Percentiles rank a stretch among this genome's conserved stretches.
Evolutionary conservation across 2,113 vertebrate genomes (phyloP).

Genomic region (Asarcornis scutulata): DNA sequence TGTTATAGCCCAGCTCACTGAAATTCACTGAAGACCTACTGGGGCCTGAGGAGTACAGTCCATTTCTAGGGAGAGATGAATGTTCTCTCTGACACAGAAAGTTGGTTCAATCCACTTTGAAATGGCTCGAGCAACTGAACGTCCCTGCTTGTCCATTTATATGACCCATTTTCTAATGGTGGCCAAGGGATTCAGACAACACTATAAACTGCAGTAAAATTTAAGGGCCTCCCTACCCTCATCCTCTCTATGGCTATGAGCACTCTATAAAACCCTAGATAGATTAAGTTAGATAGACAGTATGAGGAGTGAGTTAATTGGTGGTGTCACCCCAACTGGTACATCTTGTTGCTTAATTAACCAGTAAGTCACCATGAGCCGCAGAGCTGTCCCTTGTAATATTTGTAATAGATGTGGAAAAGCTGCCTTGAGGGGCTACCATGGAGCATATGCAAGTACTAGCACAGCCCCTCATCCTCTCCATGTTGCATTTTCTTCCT

Average conservation of each 20-base stretch:
- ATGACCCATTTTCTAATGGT: neutral
- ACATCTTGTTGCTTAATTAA: slow-evolving; percentile 29
- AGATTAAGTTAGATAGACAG: slow-evolving; percentile 20
- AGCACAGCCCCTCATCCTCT: neutral
- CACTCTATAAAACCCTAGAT: neutral
- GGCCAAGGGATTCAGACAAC: neutral
- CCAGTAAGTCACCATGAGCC: neutral
- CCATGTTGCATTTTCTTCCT: neutral
- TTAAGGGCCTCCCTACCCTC: neutral
- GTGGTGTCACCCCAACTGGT: neutral
- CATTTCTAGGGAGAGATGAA: neutral
- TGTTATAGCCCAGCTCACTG: neutral
- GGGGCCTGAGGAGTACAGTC: neutral
- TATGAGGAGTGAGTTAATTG: slow-evolving; percentile 2
- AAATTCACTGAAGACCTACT: neutral
- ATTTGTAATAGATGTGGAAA: neutral
- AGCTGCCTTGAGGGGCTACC: neutral
- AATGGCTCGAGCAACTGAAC: neutral
- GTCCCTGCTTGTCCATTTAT: neutral
- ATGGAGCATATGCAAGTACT: neutral
- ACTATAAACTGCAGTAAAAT: neutral
- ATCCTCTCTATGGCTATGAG: neutral
- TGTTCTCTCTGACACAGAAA: neutral
- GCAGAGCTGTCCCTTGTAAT: neutral
- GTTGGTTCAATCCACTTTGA: neutral